A percentile compares a stretch with the other conserved stretches of the same genome.
These are phyloP conservation scores for Lordiphosa fenestrarum DNA, from an alignment of 2,888 invertebrate species.

Conservation along the genomic window DNA sequence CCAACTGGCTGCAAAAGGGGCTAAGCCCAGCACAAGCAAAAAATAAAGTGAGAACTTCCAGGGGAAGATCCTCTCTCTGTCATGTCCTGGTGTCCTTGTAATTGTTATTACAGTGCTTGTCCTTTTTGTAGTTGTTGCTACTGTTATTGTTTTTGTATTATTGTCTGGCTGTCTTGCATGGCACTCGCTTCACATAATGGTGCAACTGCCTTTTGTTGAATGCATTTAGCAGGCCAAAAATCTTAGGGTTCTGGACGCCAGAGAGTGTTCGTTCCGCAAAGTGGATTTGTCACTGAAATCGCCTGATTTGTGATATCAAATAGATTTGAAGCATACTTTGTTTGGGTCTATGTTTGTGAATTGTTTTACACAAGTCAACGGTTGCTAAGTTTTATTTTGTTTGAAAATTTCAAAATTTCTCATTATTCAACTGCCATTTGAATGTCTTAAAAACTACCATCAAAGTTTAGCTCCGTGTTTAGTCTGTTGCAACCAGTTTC, in stretches of 20 bases:
- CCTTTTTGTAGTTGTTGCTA: slow-evolving; percentile 45
- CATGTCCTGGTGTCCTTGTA: slow-evolving; percentile 48
- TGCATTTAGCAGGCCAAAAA: slow-evolving; percentile 58
- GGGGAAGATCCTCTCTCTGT: slow-evolving; percentile 8
- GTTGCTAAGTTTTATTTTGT: no score
- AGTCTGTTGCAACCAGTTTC: slow-evolving; percentile 5
- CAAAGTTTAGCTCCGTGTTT: background rate
- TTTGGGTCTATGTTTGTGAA: no score
- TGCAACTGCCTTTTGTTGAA: slow-evolving; percentile 45
- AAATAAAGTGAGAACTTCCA: slow-evolving; percentile 32
- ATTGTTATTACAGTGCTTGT: slow-evolving; percentile 71
- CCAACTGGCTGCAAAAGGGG: slow-evolving; percentile 57
- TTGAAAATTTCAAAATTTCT: no score
- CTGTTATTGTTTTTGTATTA: slow-evolving; percentile 38
- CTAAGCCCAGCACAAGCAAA: slow-evolving; percentile 39
- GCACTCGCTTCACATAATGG: slow-evolving; percentile 74
- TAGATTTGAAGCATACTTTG: no score
- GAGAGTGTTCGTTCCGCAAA: slow-evolving; percentile 5
- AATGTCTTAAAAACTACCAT: no score
- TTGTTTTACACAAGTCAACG: no score
- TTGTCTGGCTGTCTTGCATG: slow-evolving; percentile 47
- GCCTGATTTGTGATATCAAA: no score
- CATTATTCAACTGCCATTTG: no score
- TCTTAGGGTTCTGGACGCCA: background rate
- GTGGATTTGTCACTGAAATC: background rate